Evolutionary conservation across 2,113 vertebrate species (phyloP), one percentile per base, ranked within the genome.

Genomic region (Megaleporinus macrocephalus): DNA sequence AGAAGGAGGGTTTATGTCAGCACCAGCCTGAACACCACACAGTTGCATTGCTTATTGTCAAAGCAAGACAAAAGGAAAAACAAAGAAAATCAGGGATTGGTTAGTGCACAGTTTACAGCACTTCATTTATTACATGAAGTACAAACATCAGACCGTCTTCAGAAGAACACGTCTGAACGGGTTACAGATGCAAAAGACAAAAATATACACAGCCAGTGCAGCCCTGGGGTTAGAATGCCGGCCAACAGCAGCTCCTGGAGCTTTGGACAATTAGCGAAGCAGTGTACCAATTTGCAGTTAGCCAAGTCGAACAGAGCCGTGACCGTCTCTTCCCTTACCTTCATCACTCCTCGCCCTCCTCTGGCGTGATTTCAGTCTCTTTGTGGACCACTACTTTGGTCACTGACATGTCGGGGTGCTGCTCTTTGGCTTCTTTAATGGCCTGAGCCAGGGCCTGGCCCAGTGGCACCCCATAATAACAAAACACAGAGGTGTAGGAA

Each of bases 351-450:
- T 96, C 95, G 89, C 95, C 95, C 86, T 97, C 96, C 91, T 97
- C 97, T 72, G 96, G 94, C 87, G 96, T 95, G 91, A 98, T 97
- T 92, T 98, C 96, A 79, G 97, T 98, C 92, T 98, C 97, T 96
- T 98, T 98, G 93, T 98, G 97, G 92, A 98, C 95, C 92, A 98
- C 96, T 88, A 98, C 96, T 92, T 96, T 97, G 89, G 97, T 99
- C 93, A 98, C 96, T 88, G 96, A 97, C 95, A 98, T 96, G 93
- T 98, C 97, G 90, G 97, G 97, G 93, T 99, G 97, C 95, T 98
- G 96, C 92, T 95, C 95, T 94, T 95, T 97, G 87, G 96, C 96
- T 92, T 98, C 97, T 91, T 95, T 96, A 94, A 99, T 97, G 89
- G 95, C 97, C 91, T 94, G 95, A 89, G 95, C 97, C 95, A 98